Evolutionary conservation across 2,113 vertebrate species (phyloP).

Genomic region (Nipponia nippon): DNA sequence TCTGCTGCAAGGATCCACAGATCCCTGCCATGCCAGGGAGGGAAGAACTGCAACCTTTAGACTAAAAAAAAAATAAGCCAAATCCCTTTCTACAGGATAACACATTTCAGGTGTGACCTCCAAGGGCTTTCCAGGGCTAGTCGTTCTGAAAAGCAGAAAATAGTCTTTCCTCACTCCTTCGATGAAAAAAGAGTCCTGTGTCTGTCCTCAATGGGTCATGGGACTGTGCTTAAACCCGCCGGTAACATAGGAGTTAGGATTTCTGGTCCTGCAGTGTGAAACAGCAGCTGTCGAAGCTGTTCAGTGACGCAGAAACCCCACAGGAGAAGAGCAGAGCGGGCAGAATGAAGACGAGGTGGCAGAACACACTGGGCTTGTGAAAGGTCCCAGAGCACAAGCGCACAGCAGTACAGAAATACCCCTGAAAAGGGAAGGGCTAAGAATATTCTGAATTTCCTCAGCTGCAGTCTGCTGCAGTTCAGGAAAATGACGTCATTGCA

Average conservation of each 20-base stretch:
- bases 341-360: not conserved
- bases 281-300: not conserved
- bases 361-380: not conserved
- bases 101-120: not conserved
- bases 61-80: not conserved
- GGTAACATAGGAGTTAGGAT: not conserved
- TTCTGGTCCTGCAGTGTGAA: not conserved
- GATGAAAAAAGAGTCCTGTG: not conserved
- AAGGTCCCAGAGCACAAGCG: rapidly evolving
- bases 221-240: not conserved
- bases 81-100: not conserved
- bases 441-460: not conserved
- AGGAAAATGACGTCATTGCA: conserved; percentile 27
- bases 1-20: rapidly evolving
- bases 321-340: not conserved
- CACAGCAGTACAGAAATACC: not conserved
- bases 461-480: conserved; percentile 30
- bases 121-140: not conserved
- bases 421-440: not conserved
- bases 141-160: not conserved
- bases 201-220: not conserved
- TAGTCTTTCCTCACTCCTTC: not conserved
- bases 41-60: not conserved
- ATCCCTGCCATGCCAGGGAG: not conserved
- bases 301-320: not conserved